Evolutionary conservation across 1,140 invertebrate species (phyloP).

Genomic region (Periplaneta americana): DNA sequence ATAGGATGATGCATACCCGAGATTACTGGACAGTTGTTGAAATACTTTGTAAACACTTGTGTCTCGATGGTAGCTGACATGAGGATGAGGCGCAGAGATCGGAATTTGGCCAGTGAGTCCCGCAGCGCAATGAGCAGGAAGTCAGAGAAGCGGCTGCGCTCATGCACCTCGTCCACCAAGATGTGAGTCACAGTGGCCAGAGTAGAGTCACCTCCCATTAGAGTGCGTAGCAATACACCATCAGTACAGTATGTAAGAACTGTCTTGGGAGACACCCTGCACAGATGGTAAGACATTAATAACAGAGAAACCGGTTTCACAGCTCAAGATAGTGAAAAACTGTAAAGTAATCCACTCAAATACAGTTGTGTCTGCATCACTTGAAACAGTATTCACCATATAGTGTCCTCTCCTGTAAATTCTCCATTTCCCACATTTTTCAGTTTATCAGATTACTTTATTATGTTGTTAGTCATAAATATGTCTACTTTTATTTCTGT

Average conservation of each 20-base stretch:
- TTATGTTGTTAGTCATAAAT: too few relatives aligned
- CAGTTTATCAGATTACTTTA: too few relatives aligned
- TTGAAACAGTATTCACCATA: too few relatives aligned
- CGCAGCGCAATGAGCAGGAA: conserved; percentile 84
- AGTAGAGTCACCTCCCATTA: conserved; percentile 69
- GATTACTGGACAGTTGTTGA: conserved; percentile 72
- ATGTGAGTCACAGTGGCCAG: conserved; percentile 74
- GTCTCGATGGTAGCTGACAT: conserved; percentile 94
- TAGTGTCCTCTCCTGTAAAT: too few relatives aligned
- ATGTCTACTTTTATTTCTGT: too few relatives aligned
- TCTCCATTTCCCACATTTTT: too few relatives aligned
- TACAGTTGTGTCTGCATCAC: too few relatives aligned
- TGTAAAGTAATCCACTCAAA: too few relatives aligned
- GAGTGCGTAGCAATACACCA: conserved; percentile 79
- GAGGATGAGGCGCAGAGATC: conserved; percentile 73
- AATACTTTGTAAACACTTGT: conserved; percentile 74
- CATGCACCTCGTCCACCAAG: conserved; percentile 92
- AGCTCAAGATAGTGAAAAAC: too few relatives aligned
- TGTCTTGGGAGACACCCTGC: conserved; percentile 70
- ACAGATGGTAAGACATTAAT: too few relatives aligned
- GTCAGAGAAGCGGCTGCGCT: conserved; percentile 86
- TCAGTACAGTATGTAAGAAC: conserved; percentile 88
- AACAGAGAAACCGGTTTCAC: too few relatives aligned
- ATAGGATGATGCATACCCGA: conserved; percentile 32
- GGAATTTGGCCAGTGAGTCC: conserved; percentile 64